Base-by-base conservation (phyloP, 2,113 vertebrate species). In the Psilopogon haemacephalus region DNA sequence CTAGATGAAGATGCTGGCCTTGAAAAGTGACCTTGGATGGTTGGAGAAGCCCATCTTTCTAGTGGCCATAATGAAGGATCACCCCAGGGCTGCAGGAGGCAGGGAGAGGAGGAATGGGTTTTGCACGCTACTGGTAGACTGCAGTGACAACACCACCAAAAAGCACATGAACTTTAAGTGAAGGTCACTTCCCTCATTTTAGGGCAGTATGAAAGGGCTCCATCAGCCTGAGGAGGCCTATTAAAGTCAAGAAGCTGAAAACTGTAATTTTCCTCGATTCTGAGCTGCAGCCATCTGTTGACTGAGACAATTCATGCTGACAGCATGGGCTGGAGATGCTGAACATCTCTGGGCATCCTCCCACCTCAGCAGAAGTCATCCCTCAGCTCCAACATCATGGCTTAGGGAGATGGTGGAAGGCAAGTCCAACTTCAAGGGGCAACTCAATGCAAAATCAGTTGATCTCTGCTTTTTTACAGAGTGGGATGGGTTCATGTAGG, bases 401-500 rank as follows among this genome's bases (percentile, higher is more conserved):
- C 16, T 56, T 63, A 30, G 15, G 26, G 5, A 26, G 46, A 33
- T 40, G 58, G 24, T 7, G 27, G 28, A 71, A 24, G 42, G 15
- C 38, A 64, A 48, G 12, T 37, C 58, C 0, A 5, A 46, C 10
- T 48, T 69, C 27, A 21, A 58, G 81, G 32, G 27, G 10, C 55
- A 33, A 30, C 17, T 40, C 37, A 10, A 19, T 59, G 48, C 42
- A 86, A 67, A 75, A 48, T 24, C 35, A 74, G 9, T 23, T 68
- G 7, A n/a, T 68, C 24, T 24, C 26, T 40, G 21, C 17, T 16
- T 64, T 42, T 50, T 50, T 50, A 9, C 12, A 20, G 40, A 12
- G 32, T 0, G 2, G 11, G 2, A 7, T 59, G 42, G n/a, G 27
- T 8, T 64, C 5, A 0, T 8, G 10, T 0, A 9, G 24, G 32